Conservation (phyloP, 2,797 vertebrate species). For the Lophotriccus pileatus region DNA sequence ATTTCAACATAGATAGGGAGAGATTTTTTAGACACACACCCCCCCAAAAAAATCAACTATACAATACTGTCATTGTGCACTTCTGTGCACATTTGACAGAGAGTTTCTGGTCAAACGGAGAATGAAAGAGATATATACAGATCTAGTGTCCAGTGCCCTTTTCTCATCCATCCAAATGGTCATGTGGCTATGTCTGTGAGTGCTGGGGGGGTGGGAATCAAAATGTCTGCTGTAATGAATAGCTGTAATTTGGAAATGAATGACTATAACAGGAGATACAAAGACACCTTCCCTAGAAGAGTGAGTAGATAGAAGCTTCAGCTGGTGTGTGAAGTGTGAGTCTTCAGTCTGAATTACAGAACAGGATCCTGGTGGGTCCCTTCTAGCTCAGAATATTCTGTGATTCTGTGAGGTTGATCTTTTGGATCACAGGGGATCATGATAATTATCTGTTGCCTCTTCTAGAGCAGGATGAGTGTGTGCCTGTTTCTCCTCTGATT, state of each 20-base stretch:
- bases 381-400: not conserved
- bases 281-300: not conserved
- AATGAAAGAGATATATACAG: not conserved
- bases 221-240: not conserved
- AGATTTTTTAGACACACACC: not conserved
- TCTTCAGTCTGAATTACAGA: not conserved
- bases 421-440: not conserved
- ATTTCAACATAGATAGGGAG: not conserved
- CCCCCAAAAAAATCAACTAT: rapidly evolving
- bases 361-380: not conserved
- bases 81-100: not conserved
- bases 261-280: not conserved
- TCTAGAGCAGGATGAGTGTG: not conserved
- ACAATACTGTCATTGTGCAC: not conserved
- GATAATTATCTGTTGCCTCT: not conserved
- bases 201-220: not conserved
- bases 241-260: not conserved
- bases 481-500: not conserved
- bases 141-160: not conserved
- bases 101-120: constrained; percentile 4
- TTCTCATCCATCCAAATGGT: not conserved
- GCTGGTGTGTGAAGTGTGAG: not conserved
- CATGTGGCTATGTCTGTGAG: not conserved
- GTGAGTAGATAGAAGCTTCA: not conserved
- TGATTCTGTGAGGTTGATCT: not conserved